These are phyloP conservation scores for Nibea coibor DNA, from an alignment of 2,113 vertebrate genomes.

Conservation along the genomic window DNA sequence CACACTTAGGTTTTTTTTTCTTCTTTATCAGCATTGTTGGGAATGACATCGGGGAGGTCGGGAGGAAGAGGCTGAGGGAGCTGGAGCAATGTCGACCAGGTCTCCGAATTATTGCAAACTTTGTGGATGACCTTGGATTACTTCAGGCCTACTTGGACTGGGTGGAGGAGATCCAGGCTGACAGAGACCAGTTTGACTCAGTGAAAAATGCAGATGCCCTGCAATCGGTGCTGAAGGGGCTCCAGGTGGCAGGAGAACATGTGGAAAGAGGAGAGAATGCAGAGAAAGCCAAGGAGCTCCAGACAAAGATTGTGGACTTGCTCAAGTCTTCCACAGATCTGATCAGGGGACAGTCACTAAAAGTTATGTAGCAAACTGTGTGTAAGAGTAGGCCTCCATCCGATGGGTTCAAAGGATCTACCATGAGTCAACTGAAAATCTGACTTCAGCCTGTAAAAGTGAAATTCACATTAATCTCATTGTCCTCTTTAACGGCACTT, in stretches of 20 bases:
- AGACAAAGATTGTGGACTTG: conserved; percentile 61
- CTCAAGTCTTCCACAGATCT: conserved; percentile 31
- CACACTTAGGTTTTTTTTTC: not conserved
- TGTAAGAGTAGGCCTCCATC: not conserved
- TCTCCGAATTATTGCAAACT: conserved; percentile 75
- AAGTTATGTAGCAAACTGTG: not conserved
- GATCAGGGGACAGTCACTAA: conserved; percentile 12
- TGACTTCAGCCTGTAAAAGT: not conserved
- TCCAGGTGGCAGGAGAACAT: conserved; percentile 44
- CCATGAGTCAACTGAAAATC: not conserved
- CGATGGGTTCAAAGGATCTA: not conserved
- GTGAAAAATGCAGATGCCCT: conserved; percentile 77
- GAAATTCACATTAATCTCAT: not conserved
- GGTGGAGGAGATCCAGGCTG: conserved; percentile 77
- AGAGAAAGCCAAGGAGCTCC: conserved; percentile 68
- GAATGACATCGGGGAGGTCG: conserved; percentile 72
- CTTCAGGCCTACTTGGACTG: conserved; percentile 81
- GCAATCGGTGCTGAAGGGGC: conserved; percentile 69
- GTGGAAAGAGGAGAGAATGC: conserved; percentile 37
- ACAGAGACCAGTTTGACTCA: conserved; percentile 79
- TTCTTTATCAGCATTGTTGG: conserved; percentile 70
- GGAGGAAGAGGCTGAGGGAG: conserved; percentile 64
- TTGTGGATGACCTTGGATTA: conserved; percentile 74
- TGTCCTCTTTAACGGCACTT: not conserved
- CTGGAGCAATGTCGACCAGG: conserved; percentile 46